A percentile compares a stretch with the other conserved stretches of the same genome.
Evolutionary conservation across 2,797 vertebrate genomes (phyloP).

Genomic region (Ataeniobius toweri): DNA sequence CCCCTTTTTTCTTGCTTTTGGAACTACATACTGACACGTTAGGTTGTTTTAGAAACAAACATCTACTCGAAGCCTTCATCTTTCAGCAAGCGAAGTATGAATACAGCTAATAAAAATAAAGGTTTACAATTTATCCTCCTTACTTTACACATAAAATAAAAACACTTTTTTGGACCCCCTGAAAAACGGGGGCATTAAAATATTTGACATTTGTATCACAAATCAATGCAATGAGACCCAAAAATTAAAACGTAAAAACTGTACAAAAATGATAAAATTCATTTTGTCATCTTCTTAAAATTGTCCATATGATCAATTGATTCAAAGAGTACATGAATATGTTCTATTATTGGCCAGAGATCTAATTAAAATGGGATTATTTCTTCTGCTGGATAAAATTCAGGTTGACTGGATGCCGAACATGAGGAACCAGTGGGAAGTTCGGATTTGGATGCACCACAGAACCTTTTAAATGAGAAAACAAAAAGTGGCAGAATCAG

Average conservation of each 20-base stretch:
- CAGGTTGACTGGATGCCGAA: conserved; percentile 89
- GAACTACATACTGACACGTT: conserved; percentile 93
- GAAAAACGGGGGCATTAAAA: conserved; percentile 99
- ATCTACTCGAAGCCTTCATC: conserved; percentile 90
- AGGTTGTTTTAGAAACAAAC: conserved; percentile 91
- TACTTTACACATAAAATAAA: conserved; percentile 98
- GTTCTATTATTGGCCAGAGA: conserved; percentile 52
- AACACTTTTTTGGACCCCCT: conserved; percentile 86
- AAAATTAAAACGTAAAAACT: conserved; percentile 89
- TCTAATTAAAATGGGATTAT: conserved; percentile 77
- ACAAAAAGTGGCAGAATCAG: neutral
- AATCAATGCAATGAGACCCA: conserved; percentile 89
- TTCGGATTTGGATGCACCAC: conserved; percentile 90
- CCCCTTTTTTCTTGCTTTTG: conserved; percentile 76
- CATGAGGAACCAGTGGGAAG: conserved; percentile 90
- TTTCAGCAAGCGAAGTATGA: conserved; percentile 93
- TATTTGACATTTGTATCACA: conserved; percentile 99
- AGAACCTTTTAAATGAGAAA: conserved; percentile 81
- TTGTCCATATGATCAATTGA: conserved; percentile 85
- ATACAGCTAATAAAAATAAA: conserved; percentile 99
- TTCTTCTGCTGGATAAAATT: conserved; percentile 98
- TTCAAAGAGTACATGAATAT: conserved; percentile 76
- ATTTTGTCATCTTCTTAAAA: conserved; percentile 78
- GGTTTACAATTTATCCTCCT: conserved; percentile 89
- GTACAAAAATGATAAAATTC: conserved; percentile 98